Evolutionary conservation across 1,140 invertebrate genomes (phyloP).

Genomic region (Dufourea novaeangliae): DNA sequence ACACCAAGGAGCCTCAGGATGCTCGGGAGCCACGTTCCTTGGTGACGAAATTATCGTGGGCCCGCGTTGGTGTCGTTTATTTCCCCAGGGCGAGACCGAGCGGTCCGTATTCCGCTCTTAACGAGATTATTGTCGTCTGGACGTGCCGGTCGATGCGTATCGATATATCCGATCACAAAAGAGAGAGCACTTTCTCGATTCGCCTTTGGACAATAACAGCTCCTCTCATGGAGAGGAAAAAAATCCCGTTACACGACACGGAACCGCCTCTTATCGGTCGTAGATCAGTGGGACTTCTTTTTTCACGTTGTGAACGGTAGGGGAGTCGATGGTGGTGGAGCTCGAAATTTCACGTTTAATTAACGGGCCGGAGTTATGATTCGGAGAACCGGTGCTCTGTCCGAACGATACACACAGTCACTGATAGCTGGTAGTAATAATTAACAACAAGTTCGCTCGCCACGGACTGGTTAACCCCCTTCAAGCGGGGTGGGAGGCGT

Average conservation of each 20-base stretch:
- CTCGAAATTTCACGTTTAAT: conserved; percentile 38
- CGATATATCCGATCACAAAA: conserved; percentile 64
- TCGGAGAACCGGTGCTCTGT: conserved; percentile 1
- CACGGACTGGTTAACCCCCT: conserved; percentile 29
- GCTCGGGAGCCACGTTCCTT: conserved; percentile 41
- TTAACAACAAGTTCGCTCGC: conserved; percentile 27
- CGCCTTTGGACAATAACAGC: conserved; percentile 34
- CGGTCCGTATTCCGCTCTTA: conserved; percentile 58
- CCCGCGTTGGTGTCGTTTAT: conserved; percentile 59
- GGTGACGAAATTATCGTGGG: conserved; percentile 53
- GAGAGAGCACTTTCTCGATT: conserved; percentile 56
- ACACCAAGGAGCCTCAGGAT: background rate
- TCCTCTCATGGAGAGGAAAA: background rate
- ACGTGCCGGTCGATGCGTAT: conserved; percentile 56
- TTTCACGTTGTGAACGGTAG: background rate
- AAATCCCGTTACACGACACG: conserved; percentile 46
- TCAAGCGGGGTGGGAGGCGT: no score
- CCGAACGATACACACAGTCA: conserved; percentile 5
- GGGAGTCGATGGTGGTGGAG: background rate
- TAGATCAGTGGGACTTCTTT: conserved; percentile 37
- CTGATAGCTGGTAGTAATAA: conserved; percentile 23
- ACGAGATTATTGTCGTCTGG: conserved; percentile 66
- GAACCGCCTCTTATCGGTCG: conserved; percentile 29
- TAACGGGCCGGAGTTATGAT: conserved; percentile 39
- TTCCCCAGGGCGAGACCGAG: conserved; percentile 48